Percentiles rank a stretch among this genome's conserved stretches.
phyloP scores from a whole-genome alignment of 2,888 invertebrate genomes.

The Hecatera dysodea region DNA sequence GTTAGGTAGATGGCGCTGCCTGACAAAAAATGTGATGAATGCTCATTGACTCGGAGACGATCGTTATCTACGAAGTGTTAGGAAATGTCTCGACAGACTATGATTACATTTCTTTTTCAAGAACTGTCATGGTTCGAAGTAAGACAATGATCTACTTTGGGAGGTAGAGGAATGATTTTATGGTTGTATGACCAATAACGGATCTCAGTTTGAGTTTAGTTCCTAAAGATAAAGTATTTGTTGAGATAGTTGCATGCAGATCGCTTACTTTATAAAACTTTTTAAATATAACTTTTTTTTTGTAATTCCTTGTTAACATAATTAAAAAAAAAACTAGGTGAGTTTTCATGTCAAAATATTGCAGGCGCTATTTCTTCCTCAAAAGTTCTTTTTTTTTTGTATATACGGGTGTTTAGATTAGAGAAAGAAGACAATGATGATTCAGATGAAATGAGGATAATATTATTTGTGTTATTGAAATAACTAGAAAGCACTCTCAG shows the following conservation, averaged over 20 bases:
- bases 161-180: slow-evolving; percentile 6
- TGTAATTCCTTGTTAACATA: no score
- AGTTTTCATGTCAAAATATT: background rate
- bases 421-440: no score
- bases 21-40: slow-evolving; percentile 69
- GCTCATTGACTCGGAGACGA: slow-evolving; percentile 68
- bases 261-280: no score
- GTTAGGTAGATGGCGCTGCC: slow-evolving; percentile 66
- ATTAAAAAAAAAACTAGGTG: no score
- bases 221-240: background rate
- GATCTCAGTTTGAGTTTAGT: background rate
- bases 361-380: background rate
- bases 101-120: slow-evolving; percentile 53
- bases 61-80: slow-evolving; percentile 66
- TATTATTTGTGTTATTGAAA: no score
- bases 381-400: background rate
- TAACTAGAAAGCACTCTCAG: no score
- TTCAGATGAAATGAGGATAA: no score
- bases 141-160: slow-evolving; percentile 30
- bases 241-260: background rate
- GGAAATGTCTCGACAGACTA: slow-evolving; percentile 53
- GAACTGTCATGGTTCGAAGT: slow-evolving; percentile 40
- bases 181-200: background rate
- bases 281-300: no score
- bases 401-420: no score